phyloP scores from a whole-genome alignment of 2,113 vertebrate species.

The Hydrochoerus hydrochaeris region DNA sequence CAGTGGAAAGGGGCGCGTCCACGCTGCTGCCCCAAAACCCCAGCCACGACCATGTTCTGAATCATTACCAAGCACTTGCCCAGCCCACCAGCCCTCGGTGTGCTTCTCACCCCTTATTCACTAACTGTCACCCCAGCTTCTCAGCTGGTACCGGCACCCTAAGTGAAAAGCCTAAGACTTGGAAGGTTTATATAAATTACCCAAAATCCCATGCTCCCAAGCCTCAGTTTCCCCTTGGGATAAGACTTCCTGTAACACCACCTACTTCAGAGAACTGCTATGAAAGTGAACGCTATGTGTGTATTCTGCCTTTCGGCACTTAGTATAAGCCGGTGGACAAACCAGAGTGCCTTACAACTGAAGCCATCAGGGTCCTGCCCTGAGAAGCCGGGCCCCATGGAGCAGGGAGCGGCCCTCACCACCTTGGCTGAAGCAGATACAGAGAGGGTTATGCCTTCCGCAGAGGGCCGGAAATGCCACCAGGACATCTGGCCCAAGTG shows the following conservation, averaged over 20 bases:
- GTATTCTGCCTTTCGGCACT: neutral
- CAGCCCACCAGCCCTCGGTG: rapidly evolving
- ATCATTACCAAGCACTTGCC: neutral
- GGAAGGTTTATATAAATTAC: neutral
- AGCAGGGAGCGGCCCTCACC: neutral
- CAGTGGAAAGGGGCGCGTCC: neutral
- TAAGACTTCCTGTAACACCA: neutral
- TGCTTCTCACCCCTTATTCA: rapidly evolving
- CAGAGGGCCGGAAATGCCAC: neutral
- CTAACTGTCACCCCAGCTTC: neutral
- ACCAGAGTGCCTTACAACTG: neutral
- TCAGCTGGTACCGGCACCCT: neutral
- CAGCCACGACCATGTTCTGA: neutral
- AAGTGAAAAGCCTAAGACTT: neutral
- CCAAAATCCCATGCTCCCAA: neutral
- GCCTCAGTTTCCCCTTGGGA: neutral
- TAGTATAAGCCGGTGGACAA: neutral
- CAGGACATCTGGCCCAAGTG: neutral
- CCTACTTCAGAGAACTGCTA: neutral
- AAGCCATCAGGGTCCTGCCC: neutral
- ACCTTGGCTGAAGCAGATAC: neutral
- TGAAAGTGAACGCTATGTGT: neutral
- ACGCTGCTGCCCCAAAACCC: neutral
- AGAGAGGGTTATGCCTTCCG: neutral
- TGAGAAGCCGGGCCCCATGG: neutral